Conservation (phyloP, 2,888 invertebrate genomes). For the Cosmorhoe ocellata region DNA sequence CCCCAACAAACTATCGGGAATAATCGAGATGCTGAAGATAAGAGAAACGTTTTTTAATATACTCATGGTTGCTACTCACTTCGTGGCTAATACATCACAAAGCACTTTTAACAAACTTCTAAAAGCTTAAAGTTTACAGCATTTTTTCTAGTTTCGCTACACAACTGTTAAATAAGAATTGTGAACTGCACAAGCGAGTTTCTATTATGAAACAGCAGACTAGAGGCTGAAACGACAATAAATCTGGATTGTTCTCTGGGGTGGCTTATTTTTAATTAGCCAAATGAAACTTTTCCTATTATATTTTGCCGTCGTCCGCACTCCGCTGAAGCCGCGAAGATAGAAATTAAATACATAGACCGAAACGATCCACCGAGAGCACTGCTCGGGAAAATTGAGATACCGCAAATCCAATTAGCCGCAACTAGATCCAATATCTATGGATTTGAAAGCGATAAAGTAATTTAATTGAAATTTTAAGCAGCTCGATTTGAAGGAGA, state of each 20-base stretch:
- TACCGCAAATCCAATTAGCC: conserved; percentile 71
- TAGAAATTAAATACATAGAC: conserved; percentile 68
- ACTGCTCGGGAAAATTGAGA: conserved; percentile 57
- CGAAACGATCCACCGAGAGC: conserved; percentile 45
- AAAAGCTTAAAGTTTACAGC: no score
- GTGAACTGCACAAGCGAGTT: conserved; percentile 57
- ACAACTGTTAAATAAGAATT: conserved; percentile 42
- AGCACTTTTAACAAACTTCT: no score
- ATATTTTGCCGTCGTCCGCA: conserved; percentile 61
- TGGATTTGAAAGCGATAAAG: conserved; percentile 55
- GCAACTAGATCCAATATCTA: conserved; percentile 59
- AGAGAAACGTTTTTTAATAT: no score
- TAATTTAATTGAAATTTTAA: conserved; percentile 56
- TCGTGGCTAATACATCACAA: no score
- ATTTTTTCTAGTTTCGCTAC: no score
- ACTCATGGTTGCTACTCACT: no score
- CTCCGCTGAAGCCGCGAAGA: conserved; percentile 44
- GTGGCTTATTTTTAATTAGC: conserved; percentile 77
- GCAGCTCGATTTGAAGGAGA: conserved; percentile 30
- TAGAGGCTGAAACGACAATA: conserved; percentile 64
- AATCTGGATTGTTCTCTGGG: conserved; percentile 66
- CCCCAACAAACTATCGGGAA: conserved; percentile 43
- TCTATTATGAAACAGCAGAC: conserved; percentile 58
- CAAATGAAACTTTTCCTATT: conserved; percentile 78
- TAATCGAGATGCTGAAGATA: neutral